Conservation (phyloP, 2,888 invertebrate species). For the Apotomis betuletana region DNA sequence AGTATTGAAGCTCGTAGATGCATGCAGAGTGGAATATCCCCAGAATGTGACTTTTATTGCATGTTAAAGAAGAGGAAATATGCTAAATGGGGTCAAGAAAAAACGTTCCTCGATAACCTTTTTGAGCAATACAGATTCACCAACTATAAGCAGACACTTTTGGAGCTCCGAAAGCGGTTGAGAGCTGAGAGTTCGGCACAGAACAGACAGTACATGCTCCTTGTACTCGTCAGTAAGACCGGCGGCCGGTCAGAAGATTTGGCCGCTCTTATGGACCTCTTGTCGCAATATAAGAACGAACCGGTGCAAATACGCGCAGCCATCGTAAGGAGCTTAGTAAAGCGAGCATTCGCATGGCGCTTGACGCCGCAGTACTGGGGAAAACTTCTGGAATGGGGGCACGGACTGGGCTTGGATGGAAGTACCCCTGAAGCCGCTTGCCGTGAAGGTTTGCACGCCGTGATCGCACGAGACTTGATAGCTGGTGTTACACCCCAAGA, state of each 20-base stretch:
- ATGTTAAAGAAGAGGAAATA: background rate
- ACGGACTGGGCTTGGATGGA: constrained; percentile 66
- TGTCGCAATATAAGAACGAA: constrained; percentile 60
- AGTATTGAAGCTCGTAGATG: too few species aligned
- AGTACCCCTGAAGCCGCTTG: constrained; percentile 54
- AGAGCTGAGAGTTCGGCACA: constrained; percentile 55
- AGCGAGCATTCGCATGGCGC: constrained; percentile 65
- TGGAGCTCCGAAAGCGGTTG: constrained; percentile 58
- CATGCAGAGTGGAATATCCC: too few species aligned
- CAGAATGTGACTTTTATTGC: background rate
- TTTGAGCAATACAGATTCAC: constrained; percentile 64
- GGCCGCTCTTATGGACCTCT: constrained; percentile 56
- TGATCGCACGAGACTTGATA: constrained; percentile 60
- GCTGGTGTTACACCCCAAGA: constrained; percentile 45
- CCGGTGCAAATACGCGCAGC: constrained; percentile 63
- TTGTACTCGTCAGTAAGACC: constrained; percentile 70
- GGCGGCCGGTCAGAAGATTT: constrained; percentile 59
- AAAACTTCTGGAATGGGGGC: constrained; percentile 57
- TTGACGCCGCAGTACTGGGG: constrained; percentile 59
- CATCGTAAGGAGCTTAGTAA: constrained; percentile 66
- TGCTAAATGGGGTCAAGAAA: background rate
- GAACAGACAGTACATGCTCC: constrained; percentile 63
- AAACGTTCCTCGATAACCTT: constrained; percentile 58
- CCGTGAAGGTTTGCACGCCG: constrained; percentile 65
- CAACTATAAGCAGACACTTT: constrained; percentile 60